Evolutionary conservation across 1,140 invertebrate species (phyloP).

Genomic region (Wasmannia auropunctata): DNA sequence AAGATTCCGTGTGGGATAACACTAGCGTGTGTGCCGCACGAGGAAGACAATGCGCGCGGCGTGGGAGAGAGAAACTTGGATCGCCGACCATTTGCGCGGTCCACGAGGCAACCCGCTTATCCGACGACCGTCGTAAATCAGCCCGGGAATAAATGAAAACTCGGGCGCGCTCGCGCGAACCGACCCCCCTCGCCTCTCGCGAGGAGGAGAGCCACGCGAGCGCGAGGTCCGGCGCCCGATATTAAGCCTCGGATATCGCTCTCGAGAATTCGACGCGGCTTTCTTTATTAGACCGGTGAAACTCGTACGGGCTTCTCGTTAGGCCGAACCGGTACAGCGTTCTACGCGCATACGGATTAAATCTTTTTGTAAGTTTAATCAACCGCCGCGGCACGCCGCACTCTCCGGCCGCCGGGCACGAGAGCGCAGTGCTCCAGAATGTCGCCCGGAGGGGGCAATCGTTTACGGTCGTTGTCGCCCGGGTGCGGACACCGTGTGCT

Average conservation of each 20-base stretch:
- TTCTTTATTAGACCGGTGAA: constrained; percentile 33
- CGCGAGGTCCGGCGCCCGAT: constrained; percentile 1
- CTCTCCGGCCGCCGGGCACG: neutral
- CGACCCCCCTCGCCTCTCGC: neutral
- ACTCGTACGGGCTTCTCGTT: constrained; percentile 6
- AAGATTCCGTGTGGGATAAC: constrained; percentile 12
- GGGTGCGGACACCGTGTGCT: constrained; percentile 19
- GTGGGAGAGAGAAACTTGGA: constrained; percentile 35
- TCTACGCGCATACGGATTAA: neutral
- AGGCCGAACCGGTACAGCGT: constrained; percentile 5
- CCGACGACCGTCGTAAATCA: constrained; percentile 68
- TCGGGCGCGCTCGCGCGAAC: neutral
- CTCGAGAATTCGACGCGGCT: neutral
- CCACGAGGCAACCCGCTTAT: constrained; percentile 64
- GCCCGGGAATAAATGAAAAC: constrained; percentile 65
- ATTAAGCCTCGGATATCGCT: constrained; percentile 33
- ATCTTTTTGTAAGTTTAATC: constrained; percentile 61
- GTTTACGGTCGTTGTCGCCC: constrained; percentile 12
- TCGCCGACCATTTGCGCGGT: constrained; percentile 50
- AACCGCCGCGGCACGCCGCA: too few relatives aligned
- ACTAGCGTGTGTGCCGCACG: constrained; percentile 3
- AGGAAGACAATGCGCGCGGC: constrained; percentile 63
- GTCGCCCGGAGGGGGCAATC: constrained; percentile 31
- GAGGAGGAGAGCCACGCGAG: neutral
- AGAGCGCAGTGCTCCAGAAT: neutral